phyloP scores from a whole-genome alignment of 2,888 invertebrate species.

The Drosophila conformis region DNA sequence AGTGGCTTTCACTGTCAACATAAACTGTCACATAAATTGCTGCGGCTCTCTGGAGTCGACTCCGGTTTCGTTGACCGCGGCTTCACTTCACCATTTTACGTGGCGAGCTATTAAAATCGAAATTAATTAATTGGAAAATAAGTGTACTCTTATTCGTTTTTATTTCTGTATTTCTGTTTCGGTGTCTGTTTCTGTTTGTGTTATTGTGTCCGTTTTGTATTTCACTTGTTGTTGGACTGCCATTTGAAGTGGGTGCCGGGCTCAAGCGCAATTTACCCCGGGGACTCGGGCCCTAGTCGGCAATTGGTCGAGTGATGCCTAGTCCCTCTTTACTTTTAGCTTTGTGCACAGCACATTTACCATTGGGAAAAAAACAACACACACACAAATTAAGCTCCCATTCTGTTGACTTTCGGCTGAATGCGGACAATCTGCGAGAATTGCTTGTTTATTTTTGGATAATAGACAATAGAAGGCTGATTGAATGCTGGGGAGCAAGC shows the following conservation, averaged over 20 bases:
- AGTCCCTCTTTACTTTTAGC: conserved; percentile 14
- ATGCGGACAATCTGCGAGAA: conserved; percentile 34
- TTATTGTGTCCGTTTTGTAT: conserved; percentile 2
- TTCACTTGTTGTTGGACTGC: background rate
- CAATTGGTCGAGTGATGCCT: conserved; percentile 5
- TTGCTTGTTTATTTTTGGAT: conserved; percentile 48
- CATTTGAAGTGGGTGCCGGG: conserved; percentile 22
- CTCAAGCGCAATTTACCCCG: conserved; percentile 12
- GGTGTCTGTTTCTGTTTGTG: background rate
- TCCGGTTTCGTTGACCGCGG: conserved; percentile 20
- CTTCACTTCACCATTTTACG: conserved; percentile 19
- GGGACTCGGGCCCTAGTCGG: background rate
- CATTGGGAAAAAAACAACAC: conserved; percentile 13
- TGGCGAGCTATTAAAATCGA: conserved; percentile 62
- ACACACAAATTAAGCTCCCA: conserved; percentile 33
- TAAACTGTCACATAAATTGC: conserved; percentile 65
- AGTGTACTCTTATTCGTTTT: conserved; percentile 47
- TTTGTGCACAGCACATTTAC: conserved; percentile 30
- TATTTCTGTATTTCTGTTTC: conserved; percentile 14
- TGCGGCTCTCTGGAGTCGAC: conserved; percentile 19
- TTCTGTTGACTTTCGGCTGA: conserved; percentile 46
- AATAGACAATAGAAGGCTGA: conserved; percentile 1
- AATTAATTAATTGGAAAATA: conserved; percentile 79
- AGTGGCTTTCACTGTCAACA: conserved; percentile 66
- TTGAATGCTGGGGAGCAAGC: background rate